Evolutionary conservation across 2,797 vertebrate species (phyloP).

Genomic region (Liasis olivaceus): DNA sequence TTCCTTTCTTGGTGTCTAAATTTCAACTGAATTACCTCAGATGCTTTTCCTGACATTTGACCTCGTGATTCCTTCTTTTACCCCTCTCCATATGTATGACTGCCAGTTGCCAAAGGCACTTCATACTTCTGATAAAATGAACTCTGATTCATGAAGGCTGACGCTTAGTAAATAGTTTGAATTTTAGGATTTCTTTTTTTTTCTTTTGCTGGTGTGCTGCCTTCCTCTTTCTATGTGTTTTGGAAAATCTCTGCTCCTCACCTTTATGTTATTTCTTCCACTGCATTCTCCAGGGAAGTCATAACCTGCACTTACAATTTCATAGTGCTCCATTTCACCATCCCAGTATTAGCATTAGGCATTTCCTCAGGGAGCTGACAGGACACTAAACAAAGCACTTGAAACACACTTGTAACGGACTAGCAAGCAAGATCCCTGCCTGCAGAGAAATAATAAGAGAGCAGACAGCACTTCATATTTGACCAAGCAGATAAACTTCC

Average conservation of each 20-base stretch:
- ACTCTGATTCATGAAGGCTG: neutral
- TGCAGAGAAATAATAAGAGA: neutral
- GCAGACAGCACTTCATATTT: neutral
- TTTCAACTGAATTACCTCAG: neutral
- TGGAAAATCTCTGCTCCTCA: neutral
- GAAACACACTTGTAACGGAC: neutral
- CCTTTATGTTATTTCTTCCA: constrained; percentile 2
- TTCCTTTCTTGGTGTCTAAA: neutral
- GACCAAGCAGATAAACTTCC: neutral
- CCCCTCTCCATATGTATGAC: neutral
- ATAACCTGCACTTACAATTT: constrained; percentile 29
- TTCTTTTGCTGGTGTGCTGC: neutral
- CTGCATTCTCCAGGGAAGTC: constrained; percentile 29
- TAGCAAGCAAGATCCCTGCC: neutral
- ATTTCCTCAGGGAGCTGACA: constrained; percentile 28
- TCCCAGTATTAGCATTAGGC: constrained; percentile 13
- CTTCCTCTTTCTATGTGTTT: neutral
- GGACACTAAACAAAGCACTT: neutral
- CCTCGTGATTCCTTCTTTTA: neutral
- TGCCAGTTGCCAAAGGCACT: neutral
- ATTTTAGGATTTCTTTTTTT: neutral
- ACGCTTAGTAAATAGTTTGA: neutral
- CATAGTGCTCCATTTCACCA: constrained; percentile 14
- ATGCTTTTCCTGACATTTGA: neutral
- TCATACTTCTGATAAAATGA: neutral